Evolutionary conservation across 2,113 vertebrate genomes (phyloP).

Genomic region (Pelecanoides urinatrix): DNA sequence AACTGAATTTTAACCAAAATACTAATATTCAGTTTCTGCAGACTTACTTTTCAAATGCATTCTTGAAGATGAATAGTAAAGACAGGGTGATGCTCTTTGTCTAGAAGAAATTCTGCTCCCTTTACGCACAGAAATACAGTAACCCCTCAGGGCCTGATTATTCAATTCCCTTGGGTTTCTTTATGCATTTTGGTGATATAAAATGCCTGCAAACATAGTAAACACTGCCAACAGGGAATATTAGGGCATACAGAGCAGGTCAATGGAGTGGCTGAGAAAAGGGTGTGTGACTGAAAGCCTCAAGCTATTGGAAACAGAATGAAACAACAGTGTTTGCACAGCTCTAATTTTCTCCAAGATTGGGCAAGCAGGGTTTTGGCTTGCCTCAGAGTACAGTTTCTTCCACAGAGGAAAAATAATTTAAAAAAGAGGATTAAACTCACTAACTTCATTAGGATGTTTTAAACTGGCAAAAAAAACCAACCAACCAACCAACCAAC

Average conservation of each 20-base stretch:
- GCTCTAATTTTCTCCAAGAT: neutral
- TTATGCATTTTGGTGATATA: neutral
- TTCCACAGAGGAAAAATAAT: neutral
- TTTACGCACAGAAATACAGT: neutral
- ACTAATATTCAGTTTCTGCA: neutral
- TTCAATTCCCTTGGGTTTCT: neutral
- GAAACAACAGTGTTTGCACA: neutral
- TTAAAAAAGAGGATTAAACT: neutral
- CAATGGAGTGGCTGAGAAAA: conserved; percentile 7
- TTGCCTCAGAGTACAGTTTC: neutral
- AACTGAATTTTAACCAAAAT: conserved; percentile 13
- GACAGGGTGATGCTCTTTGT: neutral
- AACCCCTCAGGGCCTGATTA: neutral
- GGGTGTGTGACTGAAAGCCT: neutral
- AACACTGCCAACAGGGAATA: neutral
- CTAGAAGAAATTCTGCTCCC: neutral
- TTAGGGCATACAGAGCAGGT: neutral
- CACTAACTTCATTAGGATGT: neutral
- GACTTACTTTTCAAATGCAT: neutral
- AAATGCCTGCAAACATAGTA: conserved; percentile 10
- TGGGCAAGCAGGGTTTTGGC: neutral
- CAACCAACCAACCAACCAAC: too few relatives aligned
- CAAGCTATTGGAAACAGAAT: neutral
- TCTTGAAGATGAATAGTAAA: neutral
- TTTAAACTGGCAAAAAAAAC: neutral